A percentile compares a stretch with the other conserved stretches of the same genome.
Evolutionary conservation across 92 coral and sea anemone species (phyloP).

Genomic region (Zoanthus sociatus): DNA sequence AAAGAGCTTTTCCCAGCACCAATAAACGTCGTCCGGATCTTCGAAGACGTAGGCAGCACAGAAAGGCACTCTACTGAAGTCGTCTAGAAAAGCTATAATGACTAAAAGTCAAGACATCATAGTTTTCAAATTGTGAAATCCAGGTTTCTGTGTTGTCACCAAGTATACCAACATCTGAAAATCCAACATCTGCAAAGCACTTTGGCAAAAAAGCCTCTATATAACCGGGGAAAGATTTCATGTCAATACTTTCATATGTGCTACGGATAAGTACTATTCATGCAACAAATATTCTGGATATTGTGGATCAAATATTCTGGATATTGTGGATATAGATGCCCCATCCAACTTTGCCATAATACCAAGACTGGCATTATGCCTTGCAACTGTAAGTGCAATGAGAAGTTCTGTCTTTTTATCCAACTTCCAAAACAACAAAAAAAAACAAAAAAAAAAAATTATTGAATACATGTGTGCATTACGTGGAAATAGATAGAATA

Average conservation of each 20-base stretch:
- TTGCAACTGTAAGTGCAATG: constrained; percentile 59
- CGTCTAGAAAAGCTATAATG: too few relatives aligned
- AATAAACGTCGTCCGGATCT: too few relatives aligned
- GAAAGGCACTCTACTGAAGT: too few relatives aligned
- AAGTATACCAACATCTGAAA: too few relatives aligned
- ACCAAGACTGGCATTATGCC: constrained; percentile 62
- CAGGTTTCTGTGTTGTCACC: too few relatives aligned
- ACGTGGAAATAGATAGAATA: constrained; percentile 7
- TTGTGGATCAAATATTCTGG: too few relatives aligned
- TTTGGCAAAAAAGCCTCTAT: too few relatives aligned
- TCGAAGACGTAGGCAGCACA: too few relatives aligned
- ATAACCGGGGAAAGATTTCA: too few relatives aligned
- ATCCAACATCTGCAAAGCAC: too few relatives aligned
- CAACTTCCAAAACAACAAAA: constrained; percentile 28
- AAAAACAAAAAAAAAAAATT: not conserved
- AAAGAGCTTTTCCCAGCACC: constrained; percentile 43
- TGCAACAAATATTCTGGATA: constrained; percentile 66
- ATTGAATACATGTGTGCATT: constrained; percentile 14
- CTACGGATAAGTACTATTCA: constrained; percentile 45
- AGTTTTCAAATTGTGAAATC: too few relatives aligned
- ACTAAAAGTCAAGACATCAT: too few relatives aligned
- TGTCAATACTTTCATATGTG: not conserved
- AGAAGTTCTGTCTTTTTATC: constrained; percentile 64
- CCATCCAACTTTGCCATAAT: constrained; percentile 64
- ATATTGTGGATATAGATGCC: constrained; percentile 60